These are phyloP conservation scores for Leptodactylus fuscus DNA, from an alignment of 2,113 vertebrate species.

Conservation along the genomic window DNA sequence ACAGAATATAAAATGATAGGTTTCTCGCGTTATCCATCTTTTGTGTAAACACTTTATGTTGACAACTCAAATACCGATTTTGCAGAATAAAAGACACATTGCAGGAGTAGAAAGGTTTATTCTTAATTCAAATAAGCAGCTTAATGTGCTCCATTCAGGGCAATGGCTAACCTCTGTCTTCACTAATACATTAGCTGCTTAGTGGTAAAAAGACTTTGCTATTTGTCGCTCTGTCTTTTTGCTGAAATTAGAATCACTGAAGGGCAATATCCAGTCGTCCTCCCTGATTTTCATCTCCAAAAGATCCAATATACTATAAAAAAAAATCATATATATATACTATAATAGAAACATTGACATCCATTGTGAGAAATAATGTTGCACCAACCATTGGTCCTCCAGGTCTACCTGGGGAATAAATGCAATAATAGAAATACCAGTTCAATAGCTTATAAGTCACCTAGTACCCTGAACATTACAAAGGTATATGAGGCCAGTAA, in stretches of 20 bases:
- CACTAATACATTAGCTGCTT: neutral
- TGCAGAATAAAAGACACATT: neutral
- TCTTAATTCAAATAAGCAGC: neutral
- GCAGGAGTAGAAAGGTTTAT: neutral
- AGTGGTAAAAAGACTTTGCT: neutral
- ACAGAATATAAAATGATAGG: constrained; percentile 3
- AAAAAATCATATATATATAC: too few species aligned
- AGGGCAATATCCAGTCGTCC: neutral
- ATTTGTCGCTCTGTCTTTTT: neutral
- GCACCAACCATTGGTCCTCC: neutral
- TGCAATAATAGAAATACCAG: neutral
- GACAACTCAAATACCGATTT: neutral
- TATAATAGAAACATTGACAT: neutral
- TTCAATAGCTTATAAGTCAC: neutral
- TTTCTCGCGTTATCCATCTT: constrained; percentile 8
- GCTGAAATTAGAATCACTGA: neutral
- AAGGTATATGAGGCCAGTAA: too few species aligned
- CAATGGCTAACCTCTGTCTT: neutral
- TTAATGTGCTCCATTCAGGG: neutral
- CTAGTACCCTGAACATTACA: neutral
- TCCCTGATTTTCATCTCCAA: neutral
- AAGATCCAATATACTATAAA: neutral
- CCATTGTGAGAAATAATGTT: neutral
- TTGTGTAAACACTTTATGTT: constrained; percentile 29
- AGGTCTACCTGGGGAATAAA: neutral